Base-by-base conservation (phyloP, 2,888 invertebrate species). In the Hedya salicella region DNA sequence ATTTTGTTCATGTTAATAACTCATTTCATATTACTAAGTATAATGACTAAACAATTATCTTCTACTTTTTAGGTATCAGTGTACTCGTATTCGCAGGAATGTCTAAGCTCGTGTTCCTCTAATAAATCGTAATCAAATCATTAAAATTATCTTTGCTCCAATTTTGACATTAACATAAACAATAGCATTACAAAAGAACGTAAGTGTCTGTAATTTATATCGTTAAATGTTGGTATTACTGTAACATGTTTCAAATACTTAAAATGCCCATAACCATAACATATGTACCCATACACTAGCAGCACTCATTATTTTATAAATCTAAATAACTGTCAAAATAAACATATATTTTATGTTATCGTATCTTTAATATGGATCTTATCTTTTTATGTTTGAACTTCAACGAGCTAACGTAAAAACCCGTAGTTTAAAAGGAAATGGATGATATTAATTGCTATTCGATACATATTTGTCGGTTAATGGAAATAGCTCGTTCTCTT, bases 301-400 rank as follows among this genome's bases (percentile, higher is more conserved):
- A 16, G 19, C 16, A 16, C 32, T 32, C 32, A 42, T 42, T 42
- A 56, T 56, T 42, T 44, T 36, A 53, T 44, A 36, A 36, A 44
- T 16, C 13, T 32, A 39, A 36, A 62, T 30, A 21, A 56, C 30
- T 30, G 40, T 42, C 14, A 11, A 40, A 42, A 32, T 63, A 56
- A 52, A 56, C 39, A 36, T 32, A 25, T n/a, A 54, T 48, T 54
- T 30, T 13, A 17, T 30, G 19, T 44, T 25, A 59, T 52, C 44
- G 50, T 50, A 59, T 57, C 50, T 59, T 21, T 53, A 65, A 49
- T n/a, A 52, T 53, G 25, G 39, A 65, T 44, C 44, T 52, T 52
- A 50, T 64, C 30, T 63, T 13, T 39, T 30, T 52, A 46, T 60
- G 59, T 60, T 53, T 65, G 13, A 65, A 53, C 39, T 53, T 59